Evolutionary conservation across 1,140 invertebrate genomes (phyloP), one percentile per base, ranked within the genome.

Genomic region (Leptinotarsa defecta): DNA sequence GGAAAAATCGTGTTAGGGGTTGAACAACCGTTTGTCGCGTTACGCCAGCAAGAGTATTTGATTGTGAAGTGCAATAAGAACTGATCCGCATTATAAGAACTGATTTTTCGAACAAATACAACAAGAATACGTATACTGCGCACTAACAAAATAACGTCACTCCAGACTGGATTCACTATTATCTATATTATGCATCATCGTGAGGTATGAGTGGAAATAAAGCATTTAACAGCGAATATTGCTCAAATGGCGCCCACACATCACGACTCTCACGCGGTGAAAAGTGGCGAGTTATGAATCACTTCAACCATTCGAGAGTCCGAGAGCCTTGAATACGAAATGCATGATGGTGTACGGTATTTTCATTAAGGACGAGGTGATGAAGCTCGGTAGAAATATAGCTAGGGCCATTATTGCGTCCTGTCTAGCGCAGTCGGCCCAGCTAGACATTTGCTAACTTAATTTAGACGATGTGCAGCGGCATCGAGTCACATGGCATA

Each of bases 331-430:
- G 78, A 77, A 79, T 79, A 77, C 78, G 71, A 79, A 79, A 77
- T 78, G 77, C 76, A 79, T 73, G 79, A 62, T 75, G 34, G 34
- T 43, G 52, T 72, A 77, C 80, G 81, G 79, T 80, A 81, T 82
- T 82, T 82, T 82, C 81, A 82, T 82, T 82, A 82, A 81, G 77
- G 74, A 76, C 74, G 75, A 80, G 74, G 80, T 82, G 81, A 82
- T 82, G 81, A 81, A 82, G 80, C 78, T 76, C 77, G 52, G 52
- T 57, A 57, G 52, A 57, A 57, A 57, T 57, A 57, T 57, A 75
- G 73, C 75, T 78, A 81, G 76, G 70, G 74, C 80, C 80, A 75
- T 82, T 82, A 82, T 81, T 81, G 81, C 80, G 75, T 79, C 73
- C 77, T 78, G 77, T 78, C 74, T 78, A 75, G 79, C 79, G 76